These are phyloP conservation scores for Drosophila busckii DNA, from an alignment of 1,140 invertebrate species.

Conservation along the genomic window DNA sequence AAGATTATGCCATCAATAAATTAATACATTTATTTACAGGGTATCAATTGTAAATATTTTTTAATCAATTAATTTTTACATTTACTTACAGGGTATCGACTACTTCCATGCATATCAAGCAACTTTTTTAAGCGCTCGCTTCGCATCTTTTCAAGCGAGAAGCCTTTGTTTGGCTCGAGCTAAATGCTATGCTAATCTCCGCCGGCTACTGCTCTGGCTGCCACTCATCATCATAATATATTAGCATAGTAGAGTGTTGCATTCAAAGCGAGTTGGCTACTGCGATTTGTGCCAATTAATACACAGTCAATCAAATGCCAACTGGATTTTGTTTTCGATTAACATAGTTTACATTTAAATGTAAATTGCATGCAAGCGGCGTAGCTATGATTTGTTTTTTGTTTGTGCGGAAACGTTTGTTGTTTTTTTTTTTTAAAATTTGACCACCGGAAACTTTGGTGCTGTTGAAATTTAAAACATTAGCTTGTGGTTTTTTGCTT, in stretches of 20 bases:
- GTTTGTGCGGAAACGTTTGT: slow-evolving; percentile 32
- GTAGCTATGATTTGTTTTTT: slow-evolving; percentile 1
- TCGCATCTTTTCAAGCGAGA: slow-evolving; percentile 5
- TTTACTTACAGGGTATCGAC: too few relatives aligned
- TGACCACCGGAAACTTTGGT: too few relatives aligned
- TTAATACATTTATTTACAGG: too few relatives aligned
- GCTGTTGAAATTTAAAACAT: too few relatives aligned
- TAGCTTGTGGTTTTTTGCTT: too few relatives aligned
- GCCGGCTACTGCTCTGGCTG: slow-evolving; percentile 29
- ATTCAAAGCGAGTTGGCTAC: not conserved
- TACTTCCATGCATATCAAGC: too few relatives aligned
- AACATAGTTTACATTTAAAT: slow-evolving; percentile 34
- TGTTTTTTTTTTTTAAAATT: slow-evolving; percentile 17
- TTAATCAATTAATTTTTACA: too few relatives aligned
- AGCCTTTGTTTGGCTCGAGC: slow-evolving; percentile 22
- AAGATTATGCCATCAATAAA: too few relatives aligned
- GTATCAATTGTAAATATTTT: too few relatives aligned
- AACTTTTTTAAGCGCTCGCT: too few relatives aligned
- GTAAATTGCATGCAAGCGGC: slow-evolving; percentile 16
- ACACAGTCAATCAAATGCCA: slow-evolving; percentile 1
- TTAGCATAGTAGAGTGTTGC: too few relatives aligned
- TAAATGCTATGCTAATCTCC: slow-evolving; percentile 33
- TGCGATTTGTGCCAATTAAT: slow-evolving; percentile 34
- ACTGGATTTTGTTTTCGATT: not conserved
- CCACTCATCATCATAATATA: too few relatives aligned